These are phyloP conservation scores for Listronotus bonariensis DNA, from an alignment of 1,140 invertebrate species.

Conservation along the genomic window DNA sequence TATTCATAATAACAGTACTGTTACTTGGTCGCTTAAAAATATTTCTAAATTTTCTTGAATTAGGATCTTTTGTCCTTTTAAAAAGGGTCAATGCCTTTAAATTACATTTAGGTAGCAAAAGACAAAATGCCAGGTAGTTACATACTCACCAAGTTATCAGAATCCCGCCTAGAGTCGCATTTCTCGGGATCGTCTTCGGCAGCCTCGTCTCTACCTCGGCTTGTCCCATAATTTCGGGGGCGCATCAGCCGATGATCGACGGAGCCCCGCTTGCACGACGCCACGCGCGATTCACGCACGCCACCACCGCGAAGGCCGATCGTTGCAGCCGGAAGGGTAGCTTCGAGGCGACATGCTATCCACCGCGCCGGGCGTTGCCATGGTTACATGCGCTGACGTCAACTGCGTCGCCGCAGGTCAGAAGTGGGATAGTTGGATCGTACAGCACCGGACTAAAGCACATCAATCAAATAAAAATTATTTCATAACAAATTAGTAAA, in stretches of 20 bases:
- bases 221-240: conserved; percentile 51
- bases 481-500: too few relatives aligned
- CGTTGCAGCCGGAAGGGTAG: conserved; percentile 20
- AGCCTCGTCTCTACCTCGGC: conserved; percentile 50
- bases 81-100: too few relatives aligned
- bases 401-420: conserved; percentile 24
- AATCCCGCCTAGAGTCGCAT: conserved; percentile 47
- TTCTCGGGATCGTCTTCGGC: conserved; percentile 53
- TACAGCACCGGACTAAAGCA: too few relatives aligned
- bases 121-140: not conserved
- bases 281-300: conserved; percentile 7
- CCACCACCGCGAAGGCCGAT: conserved; percentile 9
- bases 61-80: too few relatives aligned
- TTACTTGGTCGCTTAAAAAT: too few relatives aligned
- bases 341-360: conserved; percentile 11
- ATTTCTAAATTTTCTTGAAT: too few relatives aligned
- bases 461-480: too few relatives aligned
- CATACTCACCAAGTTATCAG: conserved; percentile 47
- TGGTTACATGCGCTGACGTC: conserved; percentile 20
- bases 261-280: conserved; percentile 4
- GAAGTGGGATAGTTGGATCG: not conserved
- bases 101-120: too few relatives aligned
- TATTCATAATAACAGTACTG: too few relatives aligned
- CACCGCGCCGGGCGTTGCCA: conserved; percentile 7
- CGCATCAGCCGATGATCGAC: conserved; percentile 41